These are phyloP conservation scores for Laticauda colubrina DNA, from an alignment of 2,113 vertebrate species.

Conservation along the genomic window DNA sequence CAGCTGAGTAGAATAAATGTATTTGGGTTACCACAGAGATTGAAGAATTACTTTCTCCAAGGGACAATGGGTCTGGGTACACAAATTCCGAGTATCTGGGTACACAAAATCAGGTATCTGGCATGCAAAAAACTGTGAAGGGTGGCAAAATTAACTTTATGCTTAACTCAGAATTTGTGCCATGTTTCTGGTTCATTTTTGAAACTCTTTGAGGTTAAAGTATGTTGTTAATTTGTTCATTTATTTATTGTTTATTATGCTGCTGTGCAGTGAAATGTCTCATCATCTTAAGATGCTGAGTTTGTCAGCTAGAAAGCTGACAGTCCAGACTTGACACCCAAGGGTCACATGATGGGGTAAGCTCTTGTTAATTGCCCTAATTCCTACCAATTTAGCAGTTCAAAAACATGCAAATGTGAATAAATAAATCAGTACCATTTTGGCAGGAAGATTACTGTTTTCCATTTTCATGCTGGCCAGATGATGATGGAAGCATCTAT, in stretches of 20 bases:
- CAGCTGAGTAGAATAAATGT: neutral
- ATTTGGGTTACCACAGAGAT: neutral
- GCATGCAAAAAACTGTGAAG: neutral
- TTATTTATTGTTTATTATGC: neutral
- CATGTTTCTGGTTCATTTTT: neutral
- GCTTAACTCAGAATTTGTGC: neutral
- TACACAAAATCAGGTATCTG: neutral
- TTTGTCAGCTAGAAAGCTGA: no score
- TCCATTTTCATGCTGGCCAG: no score
- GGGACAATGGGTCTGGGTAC: neutral
- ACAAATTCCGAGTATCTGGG: neutral
- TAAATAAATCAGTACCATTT: no score
- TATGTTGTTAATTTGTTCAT: conserved; percentile 13
- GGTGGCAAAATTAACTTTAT: neutral
- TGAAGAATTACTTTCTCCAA: neutral
- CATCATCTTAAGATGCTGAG: no score
- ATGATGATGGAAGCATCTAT: no score
- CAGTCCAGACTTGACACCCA: no score
- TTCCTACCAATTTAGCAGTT: no score
- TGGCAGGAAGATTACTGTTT: no score
- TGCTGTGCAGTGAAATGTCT: neutral
- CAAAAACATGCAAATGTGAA: no score
- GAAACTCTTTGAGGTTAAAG: neutral
- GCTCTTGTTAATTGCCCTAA: no score
- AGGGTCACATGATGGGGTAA: no score